Evolutionary conservation across 1,140 invertebrate genomes (phyloP).

Genomic region (Leptonema lineaticorne): DNA sequence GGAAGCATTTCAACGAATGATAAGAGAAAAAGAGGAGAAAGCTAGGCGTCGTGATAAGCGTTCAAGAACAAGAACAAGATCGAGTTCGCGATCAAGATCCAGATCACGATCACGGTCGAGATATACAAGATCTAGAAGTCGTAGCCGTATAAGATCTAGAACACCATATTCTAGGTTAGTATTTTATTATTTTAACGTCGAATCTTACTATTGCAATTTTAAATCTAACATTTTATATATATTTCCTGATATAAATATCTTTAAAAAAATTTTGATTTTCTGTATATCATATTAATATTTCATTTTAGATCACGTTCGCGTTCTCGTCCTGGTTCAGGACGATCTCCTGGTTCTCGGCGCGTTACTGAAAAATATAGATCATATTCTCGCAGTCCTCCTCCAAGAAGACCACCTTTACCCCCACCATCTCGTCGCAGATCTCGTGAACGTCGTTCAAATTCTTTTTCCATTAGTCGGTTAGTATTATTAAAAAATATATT

Average conservation of each 20-base stretch:
- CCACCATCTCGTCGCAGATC: constrained; percentile 17
- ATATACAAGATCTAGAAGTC: constrained; percentile 44
- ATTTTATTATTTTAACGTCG: background rate
- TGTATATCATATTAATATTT: background rate
- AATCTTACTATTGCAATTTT: too few relatives aligned
- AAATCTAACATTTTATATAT: too few relatives aligned
- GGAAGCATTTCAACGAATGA: constrained; percentile 81
- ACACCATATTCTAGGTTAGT: constrained; percentile 53
- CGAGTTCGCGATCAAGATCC: constrained; percentile 37
- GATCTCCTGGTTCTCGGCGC: constrained; percentile 46
- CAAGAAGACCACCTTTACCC: background rate
- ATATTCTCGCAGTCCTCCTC: constrained; percentile 35
- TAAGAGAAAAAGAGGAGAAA: constrained; percentile 79
- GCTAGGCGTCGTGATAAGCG: constrained; percentile 66
- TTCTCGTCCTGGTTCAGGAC: constrained; percentile 50
- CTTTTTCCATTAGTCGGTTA: constrained; percentile 38
- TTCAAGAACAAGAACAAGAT: constrained; percentile 50
- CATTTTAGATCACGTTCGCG: constrained; percentile 49
- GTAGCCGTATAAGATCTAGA: constrained; percentile 47
- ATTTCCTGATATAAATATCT: too few relatives aligned
- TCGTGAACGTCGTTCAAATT: constrained; percentile 36
- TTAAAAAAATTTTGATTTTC: background rate
- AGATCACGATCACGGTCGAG: constrained; percentile 42
- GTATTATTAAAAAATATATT: background rate
- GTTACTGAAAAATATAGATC: constrained; percentile 44